Base-by-base conservation (phyloP, 2,888 invertebrate genomes). In the Geophilus truncorum region DNA sequence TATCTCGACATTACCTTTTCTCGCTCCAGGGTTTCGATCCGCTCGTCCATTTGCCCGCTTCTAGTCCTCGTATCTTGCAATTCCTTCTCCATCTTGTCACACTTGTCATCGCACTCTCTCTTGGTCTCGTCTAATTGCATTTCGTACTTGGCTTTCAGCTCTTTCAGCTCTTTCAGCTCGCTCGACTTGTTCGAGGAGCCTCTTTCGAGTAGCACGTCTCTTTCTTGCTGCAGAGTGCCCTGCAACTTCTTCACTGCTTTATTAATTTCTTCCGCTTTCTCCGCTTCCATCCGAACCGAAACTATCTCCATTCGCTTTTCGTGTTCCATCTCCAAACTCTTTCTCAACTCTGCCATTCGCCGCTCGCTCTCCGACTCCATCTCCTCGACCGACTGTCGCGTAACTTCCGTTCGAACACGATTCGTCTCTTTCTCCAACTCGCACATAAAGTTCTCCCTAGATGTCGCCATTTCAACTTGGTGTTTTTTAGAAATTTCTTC, bases 351-450 rank as follows among this genome's bases (percentile, higher is more conserved):
- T 51, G 12, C 23, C 18, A 36, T 10, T 7, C 75, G 7, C 34
- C 75, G 34, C 21, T 77, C 40, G 21, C 57, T 70, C 45, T 77
- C 80, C 10, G 21, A 12, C n/a, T 80, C 80, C 25, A 80, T 51
- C 18, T 80, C 77, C n/a, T 28, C 12, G 23, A 57, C 77, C 40
- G 36, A 15, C 28, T 45, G 51, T 15, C 23, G 23, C 7, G 45
- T 23, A n/a, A 51, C 77, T 18, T 80, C 76, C 1, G 77, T 9
- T 34, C 77, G 5, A 2, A 80, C 80, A 12, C 75, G 34, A 0
- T 76, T 80, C 23, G 75, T 40, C 40, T 80, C 80, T 80, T 45
- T 75, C 15, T 25, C 77, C 77, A 80, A 40, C 7, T 80, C 77
- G 1, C 78, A 28, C 28, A 30, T 28, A 18, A 4, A 80, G n/a